Percentiles rank a stretch among this genome's conserved stretches.
Evolutionary conservation across 2,113 vertebrate genomes (phyloP).

Genomic region (Saccopteryx leptura): DNA sequence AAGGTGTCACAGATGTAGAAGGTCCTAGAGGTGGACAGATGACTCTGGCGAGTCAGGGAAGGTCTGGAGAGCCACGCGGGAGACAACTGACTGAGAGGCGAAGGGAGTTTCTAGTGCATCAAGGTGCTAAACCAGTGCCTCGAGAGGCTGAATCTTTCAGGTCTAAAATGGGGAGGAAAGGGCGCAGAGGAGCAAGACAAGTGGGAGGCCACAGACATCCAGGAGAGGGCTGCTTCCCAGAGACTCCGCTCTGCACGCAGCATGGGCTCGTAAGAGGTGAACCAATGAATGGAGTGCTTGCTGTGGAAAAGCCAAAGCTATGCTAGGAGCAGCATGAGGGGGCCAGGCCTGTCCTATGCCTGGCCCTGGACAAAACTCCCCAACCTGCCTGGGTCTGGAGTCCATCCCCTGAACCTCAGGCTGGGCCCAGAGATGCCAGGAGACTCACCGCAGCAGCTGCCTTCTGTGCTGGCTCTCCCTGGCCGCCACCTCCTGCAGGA

Average conservation of each 20-base stretch:
- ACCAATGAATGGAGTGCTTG: not conserved
- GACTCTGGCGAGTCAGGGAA: not conserved
- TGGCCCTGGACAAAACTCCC: not conserved
- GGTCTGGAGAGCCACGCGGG: not conserved
- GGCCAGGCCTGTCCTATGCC: not conserved
- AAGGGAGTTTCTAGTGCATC: not conserved
- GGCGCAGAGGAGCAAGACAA: not conserved
- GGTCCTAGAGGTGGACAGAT: not conserved
- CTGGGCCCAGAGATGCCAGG: accelerated
- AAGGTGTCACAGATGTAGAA: no score
- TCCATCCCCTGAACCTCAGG: not conserved
- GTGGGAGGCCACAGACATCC: accelerated
- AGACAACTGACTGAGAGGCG: not conserved
- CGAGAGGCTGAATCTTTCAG: no score
- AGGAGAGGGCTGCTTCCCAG: not conserved
- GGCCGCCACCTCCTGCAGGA: slow-evolving; percentile 83
- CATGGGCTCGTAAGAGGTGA: not conserved
- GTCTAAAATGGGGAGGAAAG: not conserved
- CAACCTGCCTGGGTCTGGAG: not conserved
- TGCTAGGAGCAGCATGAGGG: accelerated
- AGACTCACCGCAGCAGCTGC: slow-evolving; percentile 85
- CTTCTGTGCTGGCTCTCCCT: slow-evolving; percentile 76
- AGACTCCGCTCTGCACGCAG: not conserved
- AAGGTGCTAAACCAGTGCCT: not conserved
- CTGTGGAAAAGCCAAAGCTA: not conserved